These are phyloP conservation scores for Helicoverpa armigera DNA, from an alignment of 1,140 invertebrate genomes.

Conservation along the genomic window DNA sequence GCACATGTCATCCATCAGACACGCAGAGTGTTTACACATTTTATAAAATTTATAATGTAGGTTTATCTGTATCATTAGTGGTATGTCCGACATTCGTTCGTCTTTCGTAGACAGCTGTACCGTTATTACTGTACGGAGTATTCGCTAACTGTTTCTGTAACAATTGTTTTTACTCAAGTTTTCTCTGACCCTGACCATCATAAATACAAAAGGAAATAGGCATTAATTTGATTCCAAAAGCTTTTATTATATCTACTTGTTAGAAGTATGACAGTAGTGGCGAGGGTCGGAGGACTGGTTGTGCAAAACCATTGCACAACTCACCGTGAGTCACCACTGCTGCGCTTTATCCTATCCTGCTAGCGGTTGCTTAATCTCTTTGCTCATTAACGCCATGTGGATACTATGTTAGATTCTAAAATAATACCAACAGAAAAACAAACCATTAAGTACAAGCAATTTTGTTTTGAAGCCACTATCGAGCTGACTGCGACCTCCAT, in stretches of 20 bases:
- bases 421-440: constrained; percentile 3
- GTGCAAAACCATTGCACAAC: constrained; percentile 80
- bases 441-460: background rate
- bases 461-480: background rate
- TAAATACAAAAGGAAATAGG: background rate
- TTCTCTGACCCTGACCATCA: constrained; percentile 29
- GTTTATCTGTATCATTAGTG: constrained; percentile 17
- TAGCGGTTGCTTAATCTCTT: constrained; percentile 69
- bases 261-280: constrained; percentile 58
- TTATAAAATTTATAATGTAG: background rate
- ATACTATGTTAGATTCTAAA: background rate
- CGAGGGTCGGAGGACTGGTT: constrained; percentile 66
- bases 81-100: constrained; percentile 24
- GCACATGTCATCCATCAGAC: background rate
- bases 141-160: constrained; percentile 33
- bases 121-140: constrained; percentile 38
- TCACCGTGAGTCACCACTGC: constrained; percentile 72
- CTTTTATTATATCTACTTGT: background rate
- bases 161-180: constrained; percentile 38
- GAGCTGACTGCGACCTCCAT: constrained; percentile 1
- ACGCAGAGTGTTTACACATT: background rate
- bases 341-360: constrained; percentile 71
- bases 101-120: constrained; percentile 45
- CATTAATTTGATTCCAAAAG: background rate
- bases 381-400: constrained; percentile 65